These are phyloP conservation scores for Mesoclemmys tuberculata DNA, from an alignment of 2,113 vertebrate genomes.

Conservation along the genomic window DNA sequence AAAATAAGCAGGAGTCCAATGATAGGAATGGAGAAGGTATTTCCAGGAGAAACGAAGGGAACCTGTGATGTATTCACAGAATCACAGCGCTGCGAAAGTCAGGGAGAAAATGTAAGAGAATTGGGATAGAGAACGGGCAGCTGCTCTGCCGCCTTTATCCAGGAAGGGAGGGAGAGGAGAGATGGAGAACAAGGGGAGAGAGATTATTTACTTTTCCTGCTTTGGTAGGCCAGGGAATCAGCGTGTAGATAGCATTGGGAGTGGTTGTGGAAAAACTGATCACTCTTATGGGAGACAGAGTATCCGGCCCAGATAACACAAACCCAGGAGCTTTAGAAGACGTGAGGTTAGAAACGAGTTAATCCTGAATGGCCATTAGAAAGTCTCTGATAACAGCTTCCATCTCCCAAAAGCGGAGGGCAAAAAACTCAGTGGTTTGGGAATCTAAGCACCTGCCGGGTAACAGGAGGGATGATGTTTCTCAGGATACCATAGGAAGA, in stretches of 20 bases:
- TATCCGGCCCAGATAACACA: neutral
- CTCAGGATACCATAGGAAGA: neutral
- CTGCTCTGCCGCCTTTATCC: slow-evolving; percentile 35
- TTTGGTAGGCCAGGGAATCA: neutral
- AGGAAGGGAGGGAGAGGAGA: slow-evolving; percentile 39
- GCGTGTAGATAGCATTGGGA: neutral
- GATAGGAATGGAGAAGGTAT: slow-evolving; percentile 39
- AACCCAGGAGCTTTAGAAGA: fast-evolving
- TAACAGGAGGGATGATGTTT: fast-evolving
- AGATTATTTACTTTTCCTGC: neutral
- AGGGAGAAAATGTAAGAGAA: slow-evolving; percentile 18
- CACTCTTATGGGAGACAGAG: neutral
- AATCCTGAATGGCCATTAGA: neutral
- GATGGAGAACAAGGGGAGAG: slow-evolving; percentile 42
- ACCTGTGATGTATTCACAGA: neutral
- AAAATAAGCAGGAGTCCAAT: slow-evolving; percentile 27
- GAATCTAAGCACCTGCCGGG: neutral
- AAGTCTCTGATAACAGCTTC: neutral
- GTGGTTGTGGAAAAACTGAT: neutral
- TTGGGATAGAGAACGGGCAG: slow-evolving; percentile 31
- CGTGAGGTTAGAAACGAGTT: neutral
- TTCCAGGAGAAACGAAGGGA: slow-evolving; percentile 39
- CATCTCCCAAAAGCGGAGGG: fast-evolving
- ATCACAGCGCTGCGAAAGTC: neutral
- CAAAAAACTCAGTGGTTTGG: neutral